These are phyloP conservation scores for Lordiphosa mommai DNA, from an alignment of 1,140 invertebrate genomes.

Conservation along the genomic window DNA sequence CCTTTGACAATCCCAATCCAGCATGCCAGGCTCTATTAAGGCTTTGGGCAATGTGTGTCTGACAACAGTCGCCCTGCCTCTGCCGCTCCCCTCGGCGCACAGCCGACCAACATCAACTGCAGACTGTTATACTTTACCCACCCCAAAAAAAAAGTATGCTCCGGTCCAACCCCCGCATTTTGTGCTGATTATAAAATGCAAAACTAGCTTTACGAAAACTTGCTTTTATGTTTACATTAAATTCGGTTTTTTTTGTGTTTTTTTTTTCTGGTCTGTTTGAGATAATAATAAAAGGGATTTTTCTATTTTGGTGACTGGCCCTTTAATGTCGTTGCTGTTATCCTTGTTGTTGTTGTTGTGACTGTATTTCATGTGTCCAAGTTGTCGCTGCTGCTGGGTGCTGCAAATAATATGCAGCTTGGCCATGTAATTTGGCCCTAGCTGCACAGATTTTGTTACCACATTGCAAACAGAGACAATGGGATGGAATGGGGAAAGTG, in stretches of 20 bases:
- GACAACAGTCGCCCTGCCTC: slow-evolving; percentile 28
- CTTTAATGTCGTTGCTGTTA: slow-evolving; percentile 28
- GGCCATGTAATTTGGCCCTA: slow-evolving; percentile 53
- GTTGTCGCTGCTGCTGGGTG: slow-evolving; percentile 18
- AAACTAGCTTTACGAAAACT: slow-evolving; percentile 57
- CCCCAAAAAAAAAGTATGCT: not conserved
- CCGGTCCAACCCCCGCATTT: slow-evolving; percentile 43
- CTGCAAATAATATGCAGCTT: slow-evolving; percentile 63
- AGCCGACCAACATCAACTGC: slow-evolving; percentile 31
- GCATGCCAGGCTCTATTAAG: slow-evolving; percentile 44
- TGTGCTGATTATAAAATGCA: slow-evolving; percentile 60
- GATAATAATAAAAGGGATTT: slow-evolving; percentile 56
- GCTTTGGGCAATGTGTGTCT: slow-evolving; percentile 48
- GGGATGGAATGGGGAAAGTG: too few species aligned
- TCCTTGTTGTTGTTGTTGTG: slow-evolving; percentile 17
- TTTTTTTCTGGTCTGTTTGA: not conserved
- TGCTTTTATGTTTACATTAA: slow-evolving; percentile 71
- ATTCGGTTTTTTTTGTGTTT: slow-evolving; percentile 27
- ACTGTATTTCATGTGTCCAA: slow-evolving; percentile 42
- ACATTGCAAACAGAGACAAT: too few species aligned
- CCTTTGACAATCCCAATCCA: slow-evolving; percentile 51
- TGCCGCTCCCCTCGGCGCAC: not conserved
- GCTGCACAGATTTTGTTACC: slow-evolving; percentile 42
- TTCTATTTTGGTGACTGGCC: slow-evolving; percentile 9
- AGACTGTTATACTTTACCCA: slow-evolving; percentile 23